A percentile compares a stretch with the other conserved stretches of the same genome.
Evolutionary conservation across 1,140 invertebrate genomes (phyloP).

Genomic region (Trichonephila clavipes): DNA sequence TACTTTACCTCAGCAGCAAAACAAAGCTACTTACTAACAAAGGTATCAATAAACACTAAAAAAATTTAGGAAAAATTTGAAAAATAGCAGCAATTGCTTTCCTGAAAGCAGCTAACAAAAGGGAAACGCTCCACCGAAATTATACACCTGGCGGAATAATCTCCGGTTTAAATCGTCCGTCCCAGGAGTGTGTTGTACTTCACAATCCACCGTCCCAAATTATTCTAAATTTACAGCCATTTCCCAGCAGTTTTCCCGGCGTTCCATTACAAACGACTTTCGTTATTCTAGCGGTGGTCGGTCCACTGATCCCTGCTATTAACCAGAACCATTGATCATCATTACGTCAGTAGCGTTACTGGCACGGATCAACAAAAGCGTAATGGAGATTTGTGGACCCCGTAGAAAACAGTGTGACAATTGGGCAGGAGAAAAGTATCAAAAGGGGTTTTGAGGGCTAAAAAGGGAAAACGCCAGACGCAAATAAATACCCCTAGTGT

Average conservation of each 20-base stretch:
- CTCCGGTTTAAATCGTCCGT: conserved; percentile 40
- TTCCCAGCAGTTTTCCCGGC: background rate
- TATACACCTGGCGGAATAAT: conserved; percentile 25
- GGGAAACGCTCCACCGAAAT: background rate
- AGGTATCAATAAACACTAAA: no score
- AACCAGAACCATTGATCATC: conserved; percentile 65
- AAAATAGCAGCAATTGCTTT: background rate
- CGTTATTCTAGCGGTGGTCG: conserved; percentile 47
- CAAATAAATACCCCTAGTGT: conserved; percentile 28
- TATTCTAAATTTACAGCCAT: conserved; percentile 69
- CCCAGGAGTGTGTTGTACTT: conserved; percentile 25
- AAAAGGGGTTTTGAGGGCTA: conserved; percentile 10
- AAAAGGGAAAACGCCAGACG: conserved; percentile 25
- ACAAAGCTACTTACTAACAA: no score
- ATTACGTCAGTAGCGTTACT: conserved; percentile 56
- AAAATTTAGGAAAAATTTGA: background rate
- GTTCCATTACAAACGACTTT: conserved; percentile 67
- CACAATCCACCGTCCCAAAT: conserved; percentile 32
- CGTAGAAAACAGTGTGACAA: conserved; percentile 60
- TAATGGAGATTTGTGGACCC: conserved; percentile 71
- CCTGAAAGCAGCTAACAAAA: background rate
- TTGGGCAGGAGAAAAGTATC: conserved; percentile 37
- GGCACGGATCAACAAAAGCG: conserved; percentile 62
- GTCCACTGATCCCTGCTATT: conserved; percentile 63
- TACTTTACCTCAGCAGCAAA: no score